Percentiles rank a stretch among this genome's conserved stretches.
phyloP scores from a whole-genome alignment of 2,888 invertebrate species.

The Apotomis turbidana region DNA sequence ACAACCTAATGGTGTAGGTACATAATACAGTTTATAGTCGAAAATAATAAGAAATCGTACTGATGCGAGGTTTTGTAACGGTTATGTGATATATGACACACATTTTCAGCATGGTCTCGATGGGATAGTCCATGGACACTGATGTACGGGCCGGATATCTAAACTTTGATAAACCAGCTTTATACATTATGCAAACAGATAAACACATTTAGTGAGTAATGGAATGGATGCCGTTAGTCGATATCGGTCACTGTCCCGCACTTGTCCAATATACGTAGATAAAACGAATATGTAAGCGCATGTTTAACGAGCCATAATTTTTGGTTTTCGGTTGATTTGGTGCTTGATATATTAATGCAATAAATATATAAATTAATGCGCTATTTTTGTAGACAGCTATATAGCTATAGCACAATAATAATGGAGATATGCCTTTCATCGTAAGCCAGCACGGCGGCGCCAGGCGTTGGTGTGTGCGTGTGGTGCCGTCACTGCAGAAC shows the following conservation, averaged over 20 bases:
- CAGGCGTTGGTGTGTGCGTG: conserved; percentile 12
- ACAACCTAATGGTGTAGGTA: not conserved
- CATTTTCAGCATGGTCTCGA: not conserved
- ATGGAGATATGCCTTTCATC: not conserved
- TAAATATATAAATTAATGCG: no score
- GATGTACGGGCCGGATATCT: conserved; percentile 30
- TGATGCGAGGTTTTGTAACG: no score
- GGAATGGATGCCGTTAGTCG: conserved; percentile 19
- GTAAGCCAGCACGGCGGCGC: conserved; percentile 23
- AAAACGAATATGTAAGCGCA: no score
- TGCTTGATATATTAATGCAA: no score
- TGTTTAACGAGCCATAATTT: no score
- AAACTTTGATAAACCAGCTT: conserved; percentile 26
- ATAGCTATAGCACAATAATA: not conserved
- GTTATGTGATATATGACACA: not conserved
- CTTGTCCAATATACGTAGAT: not conserved
- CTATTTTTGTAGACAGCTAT: no score
- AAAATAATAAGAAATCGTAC: not conserved
- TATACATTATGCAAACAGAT: conserved; percentile 34
- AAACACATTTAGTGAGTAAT: conserved; percentile 10
- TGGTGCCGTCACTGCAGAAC: conserved; percentile 49
- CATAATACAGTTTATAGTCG: not conserved
- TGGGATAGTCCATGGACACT: not conserved
- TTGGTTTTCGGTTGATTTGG: no score
- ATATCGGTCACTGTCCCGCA: conserved; percentile 28